These are phyloP conservation scores for Peromyscus californicus DNA, from an alignment of 2,113 vertebrate species.

Conservation along the genomic window DNA sequence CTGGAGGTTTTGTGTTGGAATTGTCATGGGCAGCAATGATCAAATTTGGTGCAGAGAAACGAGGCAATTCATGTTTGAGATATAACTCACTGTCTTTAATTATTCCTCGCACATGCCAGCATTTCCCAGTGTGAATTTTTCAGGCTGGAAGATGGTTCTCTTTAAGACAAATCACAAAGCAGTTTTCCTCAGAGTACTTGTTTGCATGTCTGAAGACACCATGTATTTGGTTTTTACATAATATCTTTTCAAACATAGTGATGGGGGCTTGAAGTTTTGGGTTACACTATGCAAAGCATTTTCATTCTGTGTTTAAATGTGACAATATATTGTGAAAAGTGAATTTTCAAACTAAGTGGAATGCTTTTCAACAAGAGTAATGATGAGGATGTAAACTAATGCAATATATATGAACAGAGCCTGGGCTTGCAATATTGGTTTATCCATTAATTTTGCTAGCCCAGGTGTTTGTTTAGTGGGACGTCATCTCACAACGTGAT, in stretches of 20 bases:
- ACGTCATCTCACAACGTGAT: conserved; percentile 77
- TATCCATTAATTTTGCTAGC: conserved; percentile 82
- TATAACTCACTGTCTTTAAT: conserved; percentile 82
- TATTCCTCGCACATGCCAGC: conserved; percentile 75
- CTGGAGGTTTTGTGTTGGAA: conserved; percentile 72
- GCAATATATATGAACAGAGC: conserved; percentile 85
- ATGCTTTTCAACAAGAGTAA: conserved; percentile 81
- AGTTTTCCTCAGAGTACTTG: neutral
- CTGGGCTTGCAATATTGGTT: conserved; percentile 83
- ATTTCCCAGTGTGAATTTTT: conserved; percentile 38
- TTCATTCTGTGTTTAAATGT: conserved; percentile 68
- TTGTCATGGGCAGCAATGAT: conserved; percentile 75
- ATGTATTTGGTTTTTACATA: neutral
- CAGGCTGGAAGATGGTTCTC: conserved; percentile 59
- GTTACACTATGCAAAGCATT: conserved; percentile 54
- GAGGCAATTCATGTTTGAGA: conserved; percentile 73
- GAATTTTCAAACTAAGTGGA: conserved; percentile 72
- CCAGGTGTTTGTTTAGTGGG: conserved; percentile 87
- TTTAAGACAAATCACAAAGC: conserved; percentile 39
- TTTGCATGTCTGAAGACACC: conserved; percentile 52
- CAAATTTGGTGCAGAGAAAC: conserved; percentile 84
- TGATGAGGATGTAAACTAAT: conserved; percentile 83
- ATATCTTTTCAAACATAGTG: neutral
- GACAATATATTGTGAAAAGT: conserved; percentile 59
- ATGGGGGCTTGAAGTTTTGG: conserved; percentile 39